A percentile compares a stretch with the other conserved stretches of the same genome.
Conservation (phyloP, 1,140 invertebrate species). For the Drosophila tani region DNA sequence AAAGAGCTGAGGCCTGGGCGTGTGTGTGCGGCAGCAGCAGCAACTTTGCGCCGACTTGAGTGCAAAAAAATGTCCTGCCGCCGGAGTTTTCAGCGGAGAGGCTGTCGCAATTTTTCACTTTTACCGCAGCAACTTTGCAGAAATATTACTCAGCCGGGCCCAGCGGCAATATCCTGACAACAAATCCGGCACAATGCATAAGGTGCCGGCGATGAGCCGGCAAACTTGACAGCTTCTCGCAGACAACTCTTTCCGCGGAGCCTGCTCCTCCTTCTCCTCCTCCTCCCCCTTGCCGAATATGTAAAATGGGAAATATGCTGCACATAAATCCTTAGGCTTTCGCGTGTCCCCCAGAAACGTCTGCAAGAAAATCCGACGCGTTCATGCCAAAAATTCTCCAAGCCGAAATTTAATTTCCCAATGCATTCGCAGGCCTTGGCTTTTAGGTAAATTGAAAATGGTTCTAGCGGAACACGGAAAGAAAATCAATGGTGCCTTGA, state of each 20-base stretch:
- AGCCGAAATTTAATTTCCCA: slow-evolving; percentile 64
- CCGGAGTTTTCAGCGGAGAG: slow-evolving; percentile 12
- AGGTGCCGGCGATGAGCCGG: slow-evolving; percentile 74
- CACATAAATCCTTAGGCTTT: slow-evolving; percentile 76
- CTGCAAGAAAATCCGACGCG: slow-evolving; percentile 29
- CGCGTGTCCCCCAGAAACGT: slow-evolving; percentile 38
- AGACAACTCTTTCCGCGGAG: slow-evolving; percentile 41
- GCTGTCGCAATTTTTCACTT: slow-evolving; percentile 77
- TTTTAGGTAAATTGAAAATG: slow-evolving; percentile 62
- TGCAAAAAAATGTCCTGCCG: slow-evolving; percentile 45
- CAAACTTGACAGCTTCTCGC: slow-evolving; percentile 72
- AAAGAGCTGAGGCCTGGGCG: slow-evolving; percentile 34
- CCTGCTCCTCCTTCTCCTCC: background rate
- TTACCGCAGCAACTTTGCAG: slow-evolving; percentile 79
- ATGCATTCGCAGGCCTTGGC: slow-evolving; percentile 45
- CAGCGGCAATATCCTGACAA: slow-evolving; percentile 77
- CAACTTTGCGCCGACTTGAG: slow-evolving; percentile 47
- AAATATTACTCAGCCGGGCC: slow-evolving; percentile 72
- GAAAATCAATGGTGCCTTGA: background rate
- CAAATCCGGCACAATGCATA: slow-evolving; percentile 75
- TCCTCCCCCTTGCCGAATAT: slow-evolving; percentile 25
- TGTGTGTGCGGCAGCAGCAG: slow-evolving; percentile 27
- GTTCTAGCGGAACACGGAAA: slow-evolving; percentile 19
- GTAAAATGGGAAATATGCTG: slow-evolving; percentile 78
- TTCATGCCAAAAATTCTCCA: slow-evolving; percentile 17